A percentile compares a stretch with the other conserved stretches of the same genome.
Evolutionary conservation across 2,113 vertebrate species (phyloP).

Genomic region (Microcebus tavaratra): DNA sequence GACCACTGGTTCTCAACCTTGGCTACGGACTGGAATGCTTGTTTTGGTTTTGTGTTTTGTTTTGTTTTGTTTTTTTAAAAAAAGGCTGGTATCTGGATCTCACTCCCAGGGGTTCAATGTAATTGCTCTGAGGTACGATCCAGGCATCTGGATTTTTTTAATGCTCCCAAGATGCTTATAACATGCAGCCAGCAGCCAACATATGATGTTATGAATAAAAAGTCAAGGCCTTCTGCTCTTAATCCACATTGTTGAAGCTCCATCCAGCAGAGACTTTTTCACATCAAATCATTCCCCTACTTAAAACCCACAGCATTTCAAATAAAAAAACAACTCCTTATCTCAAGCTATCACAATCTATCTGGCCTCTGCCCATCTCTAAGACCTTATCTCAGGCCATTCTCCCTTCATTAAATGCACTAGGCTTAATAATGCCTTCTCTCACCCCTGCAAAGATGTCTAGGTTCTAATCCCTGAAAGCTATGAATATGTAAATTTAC

Average conservation of each 20-base stretch:
- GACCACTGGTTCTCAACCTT: neutral
- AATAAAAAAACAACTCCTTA: neutral
- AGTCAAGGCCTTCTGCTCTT: neutral
- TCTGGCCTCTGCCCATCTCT: neutral
- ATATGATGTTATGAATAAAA: neutral
- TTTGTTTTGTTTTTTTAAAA: neutral
- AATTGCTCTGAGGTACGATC: neutral
- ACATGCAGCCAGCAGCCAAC: neutral
- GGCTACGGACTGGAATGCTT: neutral
- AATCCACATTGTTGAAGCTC: neutral
- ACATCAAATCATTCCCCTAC: neutral
- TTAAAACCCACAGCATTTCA: neutral
- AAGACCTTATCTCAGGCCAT: neutral
- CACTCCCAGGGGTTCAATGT: neutral
- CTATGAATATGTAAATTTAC: neutral
- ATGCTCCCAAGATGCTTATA: neutral
- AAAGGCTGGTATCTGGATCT: neutral
- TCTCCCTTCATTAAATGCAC: neutral
- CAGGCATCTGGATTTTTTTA: neutral
- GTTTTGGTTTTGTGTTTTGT: no score
- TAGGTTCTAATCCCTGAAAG: neutral
- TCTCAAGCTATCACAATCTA: neutral
- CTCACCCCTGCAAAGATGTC: neutral
- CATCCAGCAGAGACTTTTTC: neutral
- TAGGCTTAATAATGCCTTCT: neutral